phyloP scores from a whole-genome alignment of 64 coral and sea anemone genomes.

The Platygyra sinensis region DNA sequence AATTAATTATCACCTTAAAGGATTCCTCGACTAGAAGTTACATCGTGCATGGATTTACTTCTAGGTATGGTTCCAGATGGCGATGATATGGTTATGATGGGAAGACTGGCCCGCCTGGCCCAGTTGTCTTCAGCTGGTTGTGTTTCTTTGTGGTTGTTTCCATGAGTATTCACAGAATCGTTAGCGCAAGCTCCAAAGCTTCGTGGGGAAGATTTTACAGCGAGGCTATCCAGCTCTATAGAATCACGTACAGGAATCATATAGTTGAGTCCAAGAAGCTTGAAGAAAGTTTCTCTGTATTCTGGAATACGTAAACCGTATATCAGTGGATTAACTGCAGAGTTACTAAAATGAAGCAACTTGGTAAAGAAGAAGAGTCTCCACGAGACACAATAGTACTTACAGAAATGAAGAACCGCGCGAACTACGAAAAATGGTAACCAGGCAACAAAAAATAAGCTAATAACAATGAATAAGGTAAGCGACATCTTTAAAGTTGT shows the following conservation, averaged over 20 bases:
- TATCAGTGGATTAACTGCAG: constrained; percentile 49
- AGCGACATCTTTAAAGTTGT: constrained; percentile 31
- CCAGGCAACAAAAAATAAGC: constrained; percentile 50
- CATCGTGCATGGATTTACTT: background rate
- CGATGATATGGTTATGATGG: background rate
- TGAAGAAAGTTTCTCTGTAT: constrained; percentile 18
- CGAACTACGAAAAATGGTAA: constrained; percentile 59
- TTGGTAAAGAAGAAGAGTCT: constrained; percentile 59
- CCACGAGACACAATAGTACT: constrained; percentile 42
- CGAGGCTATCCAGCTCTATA: background rate
- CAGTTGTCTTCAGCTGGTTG: background rate
- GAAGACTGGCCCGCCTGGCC: background rate
- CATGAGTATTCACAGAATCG: background rate
- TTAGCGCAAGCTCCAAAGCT: background rate
- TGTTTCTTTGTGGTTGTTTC: background rate
- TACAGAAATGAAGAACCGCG: constrained; percentile 10
- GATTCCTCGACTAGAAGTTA: background rate
- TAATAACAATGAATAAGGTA: constrained; percentile 58
- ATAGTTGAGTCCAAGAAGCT: constrained; percentile 2
- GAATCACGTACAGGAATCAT: background rate
- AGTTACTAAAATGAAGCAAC: constrained; percentile 53
- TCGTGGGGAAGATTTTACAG: background rate
- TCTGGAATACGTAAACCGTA: constrained; percentile 64
- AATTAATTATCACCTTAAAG: too few species aligned
- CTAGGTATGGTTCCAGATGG: background rate